These are phyloP conservation scores for Akabosia matsudoensis DNA, from an alignment of 1,140 invertebrate species.

Conservation along the genomic window DNA sequence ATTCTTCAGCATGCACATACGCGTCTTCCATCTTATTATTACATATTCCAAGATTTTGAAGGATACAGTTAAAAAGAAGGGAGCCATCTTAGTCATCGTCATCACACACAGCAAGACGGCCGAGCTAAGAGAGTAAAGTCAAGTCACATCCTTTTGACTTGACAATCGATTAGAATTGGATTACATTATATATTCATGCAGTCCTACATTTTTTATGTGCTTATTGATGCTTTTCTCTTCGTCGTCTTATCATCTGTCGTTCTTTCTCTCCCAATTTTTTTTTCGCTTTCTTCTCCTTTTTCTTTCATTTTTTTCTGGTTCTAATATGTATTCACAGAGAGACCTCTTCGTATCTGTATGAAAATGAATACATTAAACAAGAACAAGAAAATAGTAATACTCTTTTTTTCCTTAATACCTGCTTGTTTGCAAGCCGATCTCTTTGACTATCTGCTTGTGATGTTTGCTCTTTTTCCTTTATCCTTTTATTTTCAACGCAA, in stretches of 20 bases:
- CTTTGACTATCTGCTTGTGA: background rate
- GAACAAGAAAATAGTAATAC: background rate
- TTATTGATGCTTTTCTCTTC: conserved; percentile 17
- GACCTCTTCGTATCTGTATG: background rate
- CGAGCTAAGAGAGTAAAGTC: conserved; percentile 4
- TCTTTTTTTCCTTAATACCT: background rate
- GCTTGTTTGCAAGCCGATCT: background rate
- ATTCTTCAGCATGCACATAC: background rate
- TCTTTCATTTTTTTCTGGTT: background rate
- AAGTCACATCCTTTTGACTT: conserved; percentile 21
- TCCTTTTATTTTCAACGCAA: background rate
- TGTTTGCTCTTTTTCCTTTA: background rate
- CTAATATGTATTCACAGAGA: conserved; percentile 1
- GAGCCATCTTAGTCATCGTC: too few species aligned
- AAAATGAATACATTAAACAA: background rate
- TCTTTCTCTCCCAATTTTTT: conserved; percentile 20
- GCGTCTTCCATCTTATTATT: background rate
- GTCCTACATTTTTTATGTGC: conserved; percentile 9
- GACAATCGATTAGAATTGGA: conserved; percentile 25
- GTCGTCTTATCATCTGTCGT: background rate
- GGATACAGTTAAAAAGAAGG: background rate
- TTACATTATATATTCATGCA: conserved; percentile 11
- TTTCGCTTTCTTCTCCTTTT: conserved; percentile 11
- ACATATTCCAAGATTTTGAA: background rate
- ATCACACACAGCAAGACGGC: background rate